Conservation (phyloP, 2,888 invertebrate genomes). For the Adineta ricciae region DNA sequence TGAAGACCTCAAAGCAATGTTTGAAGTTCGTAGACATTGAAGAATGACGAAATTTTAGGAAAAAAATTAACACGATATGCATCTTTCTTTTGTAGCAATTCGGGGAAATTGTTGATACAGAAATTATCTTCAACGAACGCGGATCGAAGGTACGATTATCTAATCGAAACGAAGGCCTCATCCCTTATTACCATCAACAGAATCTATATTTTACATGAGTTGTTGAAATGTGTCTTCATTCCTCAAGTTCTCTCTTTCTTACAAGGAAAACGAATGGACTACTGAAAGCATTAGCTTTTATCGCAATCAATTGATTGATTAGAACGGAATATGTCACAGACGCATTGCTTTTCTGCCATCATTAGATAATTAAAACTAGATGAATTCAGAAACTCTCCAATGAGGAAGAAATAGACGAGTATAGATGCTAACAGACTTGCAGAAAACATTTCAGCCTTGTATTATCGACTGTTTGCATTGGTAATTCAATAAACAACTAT, state of each 20-base stretch:
- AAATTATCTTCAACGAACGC: conserved; percentile 99
- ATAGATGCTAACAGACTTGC: too few relatives aligned
- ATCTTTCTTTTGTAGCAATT: conserved; percentile 70
- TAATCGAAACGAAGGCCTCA: background rate
- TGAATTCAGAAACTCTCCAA: too few relatives aligned
- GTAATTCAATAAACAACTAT: too few relatives aligned
- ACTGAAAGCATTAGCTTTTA: too few relatives aligned
- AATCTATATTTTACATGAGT: background rate
- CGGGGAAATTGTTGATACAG: conserved; percentile 95
- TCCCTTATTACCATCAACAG: too few relatives aligned
- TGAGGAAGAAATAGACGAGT: too few relatives aligned
- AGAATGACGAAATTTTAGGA: too few relatives aligned
- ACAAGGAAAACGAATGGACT: too few relatives aligned
- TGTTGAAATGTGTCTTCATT: background rate
- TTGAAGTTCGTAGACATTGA: conserved; percentile 70
- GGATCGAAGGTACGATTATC: conserved; percentile 88
- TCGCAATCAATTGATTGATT: too few relatives aligned
- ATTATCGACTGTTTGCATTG: too few relatives aligned
- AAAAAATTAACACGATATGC: background rate
- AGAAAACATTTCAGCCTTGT: too few relatives aligned
- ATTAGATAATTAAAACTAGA: background rate
- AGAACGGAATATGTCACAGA: background rate
- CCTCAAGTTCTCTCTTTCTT: background rate
- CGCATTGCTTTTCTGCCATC: background rate
- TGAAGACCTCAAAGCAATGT: conserved; percentile 92